These are phyloP conservation scores for Hybognathus amarus DNA, from an alignment of 2,797 vertebrate species.

Conservation along the genomic window DNA sequence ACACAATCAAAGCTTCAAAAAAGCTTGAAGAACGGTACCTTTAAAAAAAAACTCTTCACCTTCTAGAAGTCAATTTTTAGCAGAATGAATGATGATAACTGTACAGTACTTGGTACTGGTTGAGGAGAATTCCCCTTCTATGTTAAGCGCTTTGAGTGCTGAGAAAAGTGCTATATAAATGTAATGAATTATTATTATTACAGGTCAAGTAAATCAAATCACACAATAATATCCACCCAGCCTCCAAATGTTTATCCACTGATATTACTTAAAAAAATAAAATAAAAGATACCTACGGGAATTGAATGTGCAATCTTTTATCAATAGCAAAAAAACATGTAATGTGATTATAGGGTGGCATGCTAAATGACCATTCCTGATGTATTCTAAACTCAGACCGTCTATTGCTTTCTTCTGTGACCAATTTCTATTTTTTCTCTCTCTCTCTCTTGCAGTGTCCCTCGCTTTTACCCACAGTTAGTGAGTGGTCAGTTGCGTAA, in stretches of 20 bases:
- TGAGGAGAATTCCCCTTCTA: no score
- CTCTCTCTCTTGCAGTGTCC: constrained; percentile 67
- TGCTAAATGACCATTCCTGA: neutral
- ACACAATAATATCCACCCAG: neutral
- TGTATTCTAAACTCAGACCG: neutral
- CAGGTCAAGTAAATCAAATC: neutral
- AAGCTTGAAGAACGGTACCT: no score
- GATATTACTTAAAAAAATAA: neutral
- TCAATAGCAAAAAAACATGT: neutral
- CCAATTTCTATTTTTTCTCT: neutral
- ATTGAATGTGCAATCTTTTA: neutral
- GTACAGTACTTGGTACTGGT: no score
- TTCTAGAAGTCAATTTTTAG: neutral
- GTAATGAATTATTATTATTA: no score
- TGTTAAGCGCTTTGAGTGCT: no score
- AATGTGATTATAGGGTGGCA: neutral
- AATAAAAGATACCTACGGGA: neutral
- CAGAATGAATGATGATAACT: neutral
- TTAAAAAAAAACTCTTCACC: neutral
- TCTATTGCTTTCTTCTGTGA: neutral
- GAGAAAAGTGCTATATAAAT: no score
- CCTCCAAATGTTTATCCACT: neutral
- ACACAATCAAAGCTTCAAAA: no score
- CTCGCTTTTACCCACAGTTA: constrained; percentile 79
- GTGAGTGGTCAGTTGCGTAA: constrained; percentile 81